phyloP scores from a whole-genome alignment of 2,888 invertebrate genomes.

The Boloria selene region DNA sequence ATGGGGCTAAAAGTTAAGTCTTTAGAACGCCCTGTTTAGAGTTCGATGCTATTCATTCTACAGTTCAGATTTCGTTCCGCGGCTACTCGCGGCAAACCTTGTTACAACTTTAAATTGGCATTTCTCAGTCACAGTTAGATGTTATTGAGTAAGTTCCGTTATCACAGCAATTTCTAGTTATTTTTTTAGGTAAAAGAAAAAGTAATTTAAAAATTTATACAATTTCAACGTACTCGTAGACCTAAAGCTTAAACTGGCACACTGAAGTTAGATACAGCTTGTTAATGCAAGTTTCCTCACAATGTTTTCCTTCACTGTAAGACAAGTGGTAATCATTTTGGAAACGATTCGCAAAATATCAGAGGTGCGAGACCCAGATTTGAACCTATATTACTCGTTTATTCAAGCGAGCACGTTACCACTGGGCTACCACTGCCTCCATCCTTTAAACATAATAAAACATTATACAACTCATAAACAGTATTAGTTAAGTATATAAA shows the following conservation, averaged over 20 bases:
- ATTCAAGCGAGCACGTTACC: too few relatives aligned
- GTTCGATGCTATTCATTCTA: slow-evolving; percentile 48
- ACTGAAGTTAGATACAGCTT: too few relatives aligned
- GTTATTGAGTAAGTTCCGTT: slow-evolving; percentile 25
- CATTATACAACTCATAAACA: too few relatives aligned
- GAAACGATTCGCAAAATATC: too few relatives aligned
- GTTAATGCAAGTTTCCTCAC: too few relatives aligned
- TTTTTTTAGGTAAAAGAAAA: slow-evolving; percentile 19
- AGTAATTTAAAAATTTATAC: slow-evolving; percentile 20
- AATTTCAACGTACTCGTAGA: slow-evolving; percentile 9
- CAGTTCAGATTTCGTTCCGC: slow-evolving; percentile 76
- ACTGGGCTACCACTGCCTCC: too few relatives aligned
- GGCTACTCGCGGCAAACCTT: slow-evolving; percentile 78
- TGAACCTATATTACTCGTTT: too few relatives aligned
- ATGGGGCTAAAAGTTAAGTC: slow-evolving; percentile 75
- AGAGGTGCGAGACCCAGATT: too few relatives aligned
- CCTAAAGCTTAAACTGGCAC: not conserved
- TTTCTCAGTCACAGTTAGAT: slow-evolving; percentile 76
- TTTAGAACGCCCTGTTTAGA: slow-evolving; percentile 62
- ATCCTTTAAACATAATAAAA: too few relatives aligned
- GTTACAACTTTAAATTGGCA: slow-evolving; percentile 82
- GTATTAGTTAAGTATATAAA: too few relatives aligned
- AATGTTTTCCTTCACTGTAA: too few relatives aligned
- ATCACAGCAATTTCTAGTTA: slow-evolving; percentile 9
- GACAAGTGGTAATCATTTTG: too few relatives aligned